These are phyloP conservation scores for Neopipo cinnamomea DNA, from an alignment of 2,113 vertebrate genomes.

Conservation along the genomic window DNA sequence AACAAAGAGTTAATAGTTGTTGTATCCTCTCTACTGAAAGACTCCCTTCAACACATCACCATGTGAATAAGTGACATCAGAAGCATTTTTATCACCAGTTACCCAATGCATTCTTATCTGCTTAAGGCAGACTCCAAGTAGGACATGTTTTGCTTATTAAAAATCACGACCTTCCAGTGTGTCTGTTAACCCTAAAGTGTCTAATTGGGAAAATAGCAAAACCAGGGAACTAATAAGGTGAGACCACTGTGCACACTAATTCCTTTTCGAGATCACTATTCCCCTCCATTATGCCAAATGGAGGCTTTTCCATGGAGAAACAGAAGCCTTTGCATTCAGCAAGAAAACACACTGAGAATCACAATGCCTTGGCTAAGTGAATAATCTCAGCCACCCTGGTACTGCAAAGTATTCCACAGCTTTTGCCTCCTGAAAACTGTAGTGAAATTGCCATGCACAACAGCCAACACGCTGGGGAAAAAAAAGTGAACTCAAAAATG, in stretches of 20 bases:
- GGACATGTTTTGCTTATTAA: constrained; percentile 23
- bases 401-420: background rate
- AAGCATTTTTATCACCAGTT: constrained; percentile 42
- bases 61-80: constrained; percentile 32
- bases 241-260: background rate
- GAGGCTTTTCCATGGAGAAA: background rate
- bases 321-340: background rate
- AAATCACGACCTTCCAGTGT: background rate
- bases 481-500: background rate
- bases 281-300: background rate
- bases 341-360: background rate
- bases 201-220: background rate
- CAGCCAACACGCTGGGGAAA: background rate
- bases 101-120: constrained; percentile 59
- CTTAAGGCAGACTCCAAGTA: constrained; percentile 50
- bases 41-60: constrained; percentile 13
- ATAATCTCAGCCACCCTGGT: background rate
- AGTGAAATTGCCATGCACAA: background rate
- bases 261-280: background rate
- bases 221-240: background rate
- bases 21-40: constrained; percentile 7
- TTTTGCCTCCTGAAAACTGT: background rate
- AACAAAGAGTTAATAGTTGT: background rate
- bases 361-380: background rate
- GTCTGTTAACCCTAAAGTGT: background rate